Base-by-base conservation (phyloP, 2,888 invertebrate species). In the Microplitis deprimator region DNA sequence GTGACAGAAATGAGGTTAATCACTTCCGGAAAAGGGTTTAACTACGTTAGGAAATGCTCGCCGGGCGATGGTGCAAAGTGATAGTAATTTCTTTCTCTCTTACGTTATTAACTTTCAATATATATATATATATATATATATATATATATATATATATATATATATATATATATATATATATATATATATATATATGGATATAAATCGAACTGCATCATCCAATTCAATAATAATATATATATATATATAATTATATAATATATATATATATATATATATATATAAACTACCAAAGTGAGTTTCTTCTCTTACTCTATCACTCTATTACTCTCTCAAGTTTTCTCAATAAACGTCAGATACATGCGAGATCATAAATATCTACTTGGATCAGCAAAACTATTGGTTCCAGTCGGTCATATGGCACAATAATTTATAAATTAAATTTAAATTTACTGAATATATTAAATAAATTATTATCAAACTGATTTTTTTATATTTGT, bases 1-100 rank as follows among this genome's bases (percentile, higher is more conserved):
- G 61, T n/a, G 75, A 72, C 71, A 75, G 78, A 75, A 75, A 78
- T 69, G 72, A 70, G 73, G 69, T 75, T 78, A 78, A 78, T 78
- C 73, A 78, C 68, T 68, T 76, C 72, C 61, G 67, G 68, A 76
- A 72, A 72, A 67, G 76, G 72, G 71, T 70, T 76, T 67, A 67
- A 71, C 65, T 71, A 59, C 59, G 65, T 70, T 70, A 67, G 76
- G 71, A 76, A 71, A 76, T 76, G 71, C 64, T 38, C 20, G 50
- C 50, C 50, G 50, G 62, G 50, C 41, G 64, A 70, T 64, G 20
- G 72, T 39, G 38, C 71, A 59, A 65, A 65, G 65, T 71, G 20
- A 60, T 64, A 59, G 67, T 76, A 39, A 68, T 60, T 71, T 67
- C 65, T 71, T 59, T 59, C 67, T 59, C 20, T 50, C 50, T 50